Conservation (phyloP, 2,888 invertebrate species). For the Hydropsyche betteni region DNA sequence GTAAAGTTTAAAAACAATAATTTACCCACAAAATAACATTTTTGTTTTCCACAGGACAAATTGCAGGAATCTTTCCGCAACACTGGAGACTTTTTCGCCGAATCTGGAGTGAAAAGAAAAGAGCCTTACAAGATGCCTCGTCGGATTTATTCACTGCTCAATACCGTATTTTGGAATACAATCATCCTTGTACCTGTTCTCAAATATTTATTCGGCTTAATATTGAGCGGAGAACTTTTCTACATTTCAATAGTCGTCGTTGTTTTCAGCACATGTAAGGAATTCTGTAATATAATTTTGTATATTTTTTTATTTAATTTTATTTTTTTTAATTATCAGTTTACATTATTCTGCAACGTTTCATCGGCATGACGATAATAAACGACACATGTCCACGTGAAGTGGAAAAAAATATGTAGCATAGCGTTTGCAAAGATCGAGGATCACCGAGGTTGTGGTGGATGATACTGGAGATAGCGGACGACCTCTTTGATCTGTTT, state of each 20-base stretch:
- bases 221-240: conserved; percentile 77
- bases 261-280: conserved; percentile 76
- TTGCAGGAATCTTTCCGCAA: conserved; percentile 77
- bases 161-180: conserved; percentile 76
- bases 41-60: conserved; percentile 68
- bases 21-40: too few relatives aligned
- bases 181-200: conserved; percentile 75
- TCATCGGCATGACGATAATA: conserved; percentile 85
- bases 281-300: neutral
- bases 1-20: too few relatives aligned
- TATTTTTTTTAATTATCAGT: conserved; percentile 68
- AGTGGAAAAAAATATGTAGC: conserved; percentile 66
- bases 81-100: conserved; percentile 82
- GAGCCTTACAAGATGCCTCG: conserved; percentile 68
- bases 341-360: conserved; percentile 78
- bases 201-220: conserved; percentile 72
- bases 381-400: conserved; percentile 87
- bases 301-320: conserved; percentile 10
- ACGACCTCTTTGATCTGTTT: too few relatives aligned
- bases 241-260: conserved; percentile 75
- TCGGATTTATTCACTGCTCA: conserved; percentile 74
- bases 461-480: too few relatives aligned
- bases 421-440: too few relatives aligned
- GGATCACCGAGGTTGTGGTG: too few relatives aligned
- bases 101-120: conserved; percentile 75